phyloP scores from a whole-genome alignment of 2,888 invertebrate species.

The Pristionchus entomophagus region DNA sequence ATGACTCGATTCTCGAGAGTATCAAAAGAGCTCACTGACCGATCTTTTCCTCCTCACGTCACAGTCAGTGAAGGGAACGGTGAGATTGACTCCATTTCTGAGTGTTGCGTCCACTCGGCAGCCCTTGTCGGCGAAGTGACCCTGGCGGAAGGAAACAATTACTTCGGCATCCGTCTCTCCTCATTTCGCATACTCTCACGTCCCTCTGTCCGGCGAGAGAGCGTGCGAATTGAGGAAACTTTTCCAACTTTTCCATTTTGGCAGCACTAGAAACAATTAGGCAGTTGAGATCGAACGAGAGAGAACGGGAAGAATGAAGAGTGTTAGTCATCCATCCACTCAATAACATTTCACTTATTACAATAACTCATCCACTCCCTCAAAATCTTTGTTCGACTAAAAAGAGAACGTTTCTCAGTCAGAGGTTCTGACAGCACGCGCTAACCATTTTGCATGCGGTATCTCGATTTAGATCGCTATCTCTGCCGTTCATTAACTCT shows the following conservation, averaged over 20 bases:
- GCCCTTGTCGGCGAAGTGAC: conserved; percentile 57
- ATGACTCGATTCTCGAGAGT: not conserved
- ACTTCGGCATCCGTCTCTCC: too few species aligned
- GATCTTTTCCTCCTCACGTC: conserved; percentile 69
- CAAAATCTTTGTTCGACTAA: not conserved
- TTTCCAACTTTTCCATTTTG: too few species aligned
- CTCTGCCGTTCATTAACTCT: conserved; percentile 55
- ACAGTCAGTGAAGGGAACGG: conserved; percentile 65
- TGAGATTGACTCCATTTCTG: conserved; percentile 59
- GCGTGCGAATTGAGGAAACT: too few species aligned
- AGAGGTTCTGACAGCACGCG: not conserved
- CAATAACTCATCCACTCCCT: not conserved
- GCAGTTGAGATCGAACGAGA: too few species aligned
- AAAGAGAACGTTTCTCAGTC: not conserved
- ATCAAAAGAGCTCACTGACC: conserved; percentile 55
- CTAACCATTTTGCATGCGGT: not conserved
- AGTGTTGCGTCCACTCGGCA: conserved; percentile 69
- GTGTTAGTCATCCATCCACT: not conserved
- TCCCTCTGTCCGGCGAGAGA: too few species aligned
- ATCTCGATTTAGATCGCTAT: not conserved
- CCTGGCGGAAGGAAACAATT: conserved; percentile 34
- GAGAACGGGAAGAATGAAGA: too few species aligned
- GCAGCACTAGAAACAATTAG: too few species aligned
- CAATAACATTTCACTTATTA: not conserved
- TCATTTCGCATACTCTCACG: too few species aligned